Evolutionary conservation across 2,113 vertebrate genomes (phyloP), one percentile per base, ranked within the genome.

Genomic region (Pterophyllum scalare): DNA sequence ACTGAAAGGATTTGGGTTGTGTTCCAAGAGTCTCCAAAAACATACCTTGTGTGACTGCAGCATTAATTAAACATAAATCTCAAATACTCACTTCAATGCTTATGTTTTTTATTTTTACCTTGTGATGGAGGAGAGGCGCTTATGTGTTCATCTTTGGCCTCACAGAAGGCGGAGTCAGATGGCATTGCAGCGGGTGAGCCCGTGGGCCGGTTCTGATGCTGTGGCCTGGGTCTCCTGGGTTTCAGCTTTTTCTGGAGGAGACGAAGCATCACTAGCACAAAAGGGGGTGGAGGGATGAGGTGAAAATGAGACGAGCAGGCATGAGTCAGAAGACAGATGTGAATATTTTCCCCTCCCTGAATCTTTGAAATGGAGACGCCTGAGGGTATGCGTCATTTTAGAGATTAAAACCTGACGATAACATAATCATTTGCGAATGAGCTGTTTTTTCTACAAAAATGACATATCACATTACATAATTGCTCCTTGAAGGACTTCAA

Each of bases 101-200:
- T 56, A 17, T 24, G 0, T 22, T 61, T 77, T n/a, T n/a, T n/a
- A n/a, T 14, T 31, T 33, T 78, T 75, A 94, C 92, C 89, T 88
- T 75, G 59, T 5, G 81, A 52, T 9, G 6, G 72, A 26, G 80
- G 59, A 72, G 80, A 61, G 86, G 57, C 40, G 75, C n/a, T n/a
- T 7, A 1, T 80, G 43, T 82, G 59, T 0, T 86, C 40, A 15
- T 6, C 1, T 3, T 43, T 43, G n/a, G 20, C 79, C 65, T 52
- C 65, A 52, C 1, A 72, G 17, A 26, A 17, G 35, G 31, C 62
- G 5, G 72, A 3, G n/a, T 31, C 86, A 24, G 81, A 65, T 3
- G 38, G 2, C 65, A n/a, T 26, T 8, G 46, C 43, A 72, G 26
- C 19, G 52, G 46, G 2, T 2, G 65, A 52, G 65, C 52, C 65